These are phyloP conservation scores for Hypsopygia costalis DNA, from an alignment of 2,888 invertebrate genomes.

Conservation along the genomic window DNA sequence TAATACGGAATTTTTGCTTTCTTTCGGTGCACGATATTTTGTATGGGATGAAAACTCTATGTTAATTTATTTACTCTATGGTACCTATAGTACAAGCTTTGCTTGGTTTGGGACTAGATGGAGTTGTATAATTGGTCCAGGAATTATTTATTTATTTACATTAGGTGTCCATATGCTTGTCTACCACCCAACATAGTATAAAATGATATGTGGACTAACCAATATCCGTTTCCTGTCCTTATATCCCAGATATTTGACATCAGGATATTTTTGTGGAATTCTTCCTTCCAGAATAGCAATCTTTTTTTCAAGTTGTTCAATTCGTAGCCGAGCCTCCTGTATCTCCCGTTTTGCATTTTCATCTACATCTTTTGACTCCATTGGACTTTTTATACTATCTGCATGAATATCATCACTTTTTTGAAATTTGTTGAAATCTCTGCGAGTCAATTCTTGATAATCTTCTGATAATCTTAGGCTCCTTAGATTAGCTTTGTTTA, in stretches of 20 bases:
- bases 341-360: slow-evolving; percentile 70
- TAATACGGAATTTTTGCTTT: too few relatives aligned
- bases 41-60: too few relatives aligned
- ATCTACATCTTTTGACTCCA: slow-evolving; percentile 30
- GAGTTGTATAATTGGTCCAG: too few relatives aligned
- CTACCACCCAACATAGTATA: too few relatives aligned
- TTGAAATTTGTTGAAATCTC: slow-evolving; percentile 45
- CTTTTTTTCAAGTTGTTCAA: slow-evolving; percentile 86
- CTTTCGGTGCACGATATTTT: too few relatives aligned
- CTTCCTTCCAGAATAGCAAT: slow-evolving; percentile 85
- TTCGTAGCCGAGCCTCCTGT: slow-evolving; percentile 82
- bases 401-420: slow-evolving; percentile 34
- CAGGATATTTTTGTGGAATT: slow-evolving; percentile 91
- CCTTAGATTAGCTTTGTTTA: slow-evolving; percentile 41
- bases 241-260: slow-evolving; percentile 95
- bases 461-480: slow-evolving; percentile 44
- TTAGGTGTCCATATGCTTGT: too few relatives aligned
- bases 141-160: too few relatives aligned
- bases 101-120: too few relatives aligned
- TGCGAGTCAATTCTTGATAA: slow-evolving; percentile 37
- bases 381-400: slow-evolving; percentile 34
- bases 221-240: slow-evolving; percentile 95
- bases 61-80: too few relatives aligned
- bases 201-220: slow-evolving; percentile 74
- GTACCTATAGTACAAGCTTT: too few relatives aligned